Evolutionary conservation across 2,797 vertebrate genomes (phyloP), one percentile per base, ranked within the genome.

Genomic region (Sphenodon punctatus): DNA sequence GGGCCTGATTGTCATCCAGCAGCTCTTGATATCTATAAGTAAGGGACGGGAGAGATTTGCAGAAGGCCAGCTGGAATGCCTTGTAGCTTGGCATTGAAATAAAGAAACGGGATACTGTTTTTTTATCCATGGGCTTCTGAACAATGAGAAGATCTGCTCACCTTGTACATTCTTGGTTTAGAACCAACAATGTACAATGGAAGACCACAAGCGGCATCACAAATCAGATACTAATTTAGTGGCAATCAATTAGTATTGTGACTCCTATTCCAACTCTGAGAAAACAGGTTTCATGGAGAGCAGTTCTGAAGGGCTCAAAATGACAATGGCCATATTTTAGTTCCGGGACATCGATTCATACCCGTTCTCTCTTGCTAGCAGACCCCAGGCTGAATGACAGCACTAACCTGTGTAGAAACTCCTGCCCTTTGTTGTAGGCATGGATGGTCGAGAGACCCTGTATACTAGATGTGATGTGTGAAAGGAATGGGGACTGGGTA

Each of bases 371-470:
- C 42, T 13, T 56, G 30, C 16, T 67, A 17, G 19, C 53, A 16
- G 10, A 41, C 32, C 78, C 14, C 4, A 20, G 42, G 32, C 42
- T 1, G 0, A 1, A 1, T 27, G 63, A 8, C 34, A 41, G 25
- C 20, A 92, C 95, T 88, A 9, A 98, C 98, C 97, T 97, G 85
- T 93, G 92, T 51, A 98, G 95, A 93, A 98, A 98, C 86, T 98
- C 97, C 36, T 95, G 95, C 49, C 96, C 96, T 93, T 96, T 97
- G 86, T 93, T 95, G 61, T 98, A 99, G 74, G 98, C 98, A 1
- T 98, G 97, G 89, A 99, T 96, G 6, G 97, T 98, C 78, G 97
- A 96, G 14, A 98, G 96, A 56, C 98, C 98, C 90, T 99, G 98
- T 66, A 99, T 96, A 92, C 97, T 98, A 67, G 97, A 98, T 4